A percentile compares a stretch with the other conserved stretches of the same genome.
These are phyloP conservation scores for Tachyglossus aculeatus DNA, from an alignment of 2,797 vertebrate species.

Conservation along the genomic window DNA sequence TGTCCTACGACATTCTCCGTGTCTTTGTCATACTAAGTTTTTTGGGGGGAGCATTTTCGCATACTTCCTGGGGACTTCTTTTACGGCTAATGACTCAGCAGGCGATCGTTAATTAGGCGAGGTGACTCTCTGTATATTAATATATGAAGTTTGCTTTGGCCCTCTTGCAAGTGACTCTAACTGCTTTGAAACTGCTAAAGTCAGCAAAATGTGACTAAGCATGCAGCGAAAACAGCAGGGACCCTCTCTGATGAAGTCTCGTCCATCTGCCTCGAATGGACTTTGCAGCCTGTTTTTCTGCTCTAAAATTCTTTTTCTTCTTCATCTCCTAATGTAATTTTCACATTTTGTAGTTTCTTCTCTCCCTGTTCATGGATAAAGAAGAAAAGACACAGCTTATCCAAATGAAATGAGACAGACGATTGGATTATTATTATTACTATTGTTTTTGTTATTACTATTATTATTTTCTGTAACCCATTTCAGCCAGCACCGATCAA, in stretches of 20 bases:
- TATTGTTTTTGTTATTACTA: no score
- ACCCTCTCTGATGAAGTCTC: constrained; percentile 23
- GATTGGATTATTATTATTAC: no score
- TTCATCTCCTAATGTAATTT: neutral
- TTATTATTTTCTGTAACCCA: no score
- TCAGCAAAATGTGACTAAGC: constrained; percentile 2
- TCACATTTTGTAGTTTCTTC: neutral
- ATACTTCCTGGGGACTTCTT: constrained; percentile 44
- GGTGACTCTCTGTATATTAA: constrained; percentile 26
- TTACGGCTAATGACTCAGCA: constrained; percentile 54
- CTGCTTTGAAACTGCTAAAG: constrained; percentile 31
- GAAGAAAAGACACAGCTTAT: no score
- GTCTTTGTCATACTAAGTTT: neutral
- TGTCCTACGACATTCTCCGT: neutral
- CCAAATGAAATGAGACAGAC: no score
- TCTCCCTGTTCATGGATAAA: constrained; percentile 29
- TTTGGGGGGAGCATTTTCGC: no score
- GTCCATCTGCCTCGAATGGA: constrained; percentile 49
- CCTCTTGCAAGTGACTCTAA: constrained; percentile 17
- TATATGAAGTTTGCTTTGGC: constrained; percentile 18
- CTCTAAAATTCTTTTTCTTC: constrained; percentile 27
- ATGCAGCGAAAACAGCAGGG: constrained; percentile 41
- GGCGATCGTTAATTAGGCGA: constrained; percentile 57
- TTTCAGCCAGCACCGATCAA: neutral
- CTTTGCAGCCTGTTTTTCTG: constrained; percentile 37